These are phyloP conservation scores for Nettapus auritus DNA, from an alignment of 2,113 vertebrate species.

Conservation along the genomic window DNA sequence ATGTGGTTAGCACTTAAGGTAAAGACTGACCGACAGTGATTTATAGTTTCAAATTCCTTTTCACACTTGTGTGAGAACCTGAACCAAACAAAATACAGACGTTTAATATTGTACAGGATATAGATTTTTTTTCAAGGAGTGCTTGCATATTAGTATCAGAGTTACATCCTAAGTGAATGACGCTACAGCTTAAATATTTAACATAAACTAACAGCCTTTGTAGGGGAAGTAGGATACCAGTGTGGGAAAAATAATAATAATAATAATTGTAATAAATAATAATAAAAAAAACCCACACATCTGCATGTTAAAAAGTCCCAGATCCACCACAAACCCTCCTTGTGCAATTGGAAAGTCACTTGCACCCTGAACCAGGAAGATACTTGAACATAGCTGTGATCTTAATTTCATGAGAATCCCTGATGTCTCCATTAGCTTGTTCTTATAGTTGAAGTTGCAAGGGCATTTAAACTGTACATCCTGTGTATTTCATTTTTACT, in stretches of 20 bases:
- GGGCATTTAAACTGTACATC: not conserved
- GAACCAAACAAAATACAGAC: constrained; percentile 73
- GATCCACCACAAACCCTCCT: not conserved
- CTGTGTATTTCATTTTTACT: not conserved
- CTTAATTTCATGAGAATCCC: not conserved
- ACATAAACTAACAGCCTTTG: constrained; percentile 14
- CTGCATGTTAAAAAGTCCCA: not conserved
- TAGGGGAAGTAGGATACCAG: not conserved
- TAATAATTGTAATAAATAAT: no score
- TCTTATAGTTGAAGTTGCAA: not conserved
- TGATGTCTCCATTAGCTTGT: not conserved
- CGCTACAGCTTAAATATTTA: constrained; percentile 18
- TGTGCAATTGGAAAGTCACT: not conserved
- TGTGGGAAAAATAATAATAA: no score
- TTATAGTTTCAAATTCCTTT: constrained; percentile 72
- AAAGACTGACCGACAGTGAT: constrained; percentile 58
- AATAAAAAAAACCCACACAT: no score
- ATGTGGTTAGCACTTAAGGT: constrained; percentile 74
- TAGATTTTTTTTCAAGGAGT: constrained; percentile 39
- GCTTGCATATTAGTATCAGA: constrained; percentile 38
- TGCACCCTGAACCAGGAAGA: not conserved
- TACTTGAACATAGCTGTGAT: not conserved
- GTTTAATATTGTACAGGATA: constrained; percentile 63
- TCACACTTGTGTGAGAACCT: constrained; percentile 65
- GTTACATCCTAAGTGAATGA: constrained; percentile 37